phyloP scores from a whole-genome alignment of 1,140 invertebrate species.

The Eciton burchellii region DNA sequence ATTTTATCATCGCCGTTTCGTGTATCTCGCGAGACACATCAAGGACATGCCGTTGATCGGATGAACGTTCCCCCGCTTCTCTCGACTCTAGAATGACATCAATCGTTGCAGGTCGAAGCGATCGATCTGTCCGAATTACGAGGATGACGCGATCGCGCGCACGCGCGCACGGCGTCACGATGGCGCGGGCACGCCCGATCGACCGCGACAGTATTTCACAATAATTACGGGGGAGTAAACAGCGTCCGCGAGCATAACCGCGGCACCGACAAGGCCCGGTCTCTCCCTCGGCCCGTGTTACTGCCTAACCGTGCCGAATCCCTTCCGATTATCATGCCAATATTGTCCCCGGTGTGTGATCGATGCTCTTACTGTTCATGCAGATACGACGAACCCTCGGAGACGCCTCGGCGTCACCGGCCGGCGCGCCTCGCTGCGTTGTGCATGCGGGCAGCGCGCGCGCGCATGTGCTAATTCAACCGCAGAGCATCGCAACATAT shows the following conservation, averaged over 20 bases:
- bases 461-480: conserved; percentile 67
- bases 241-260: conserved; percentile 48
- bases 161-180: background rate
- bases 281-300: conserved; percentile 54
- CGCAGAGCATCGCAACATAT: conserved; percentile 70
- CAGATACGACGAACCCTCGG: conserved; percentile 70
- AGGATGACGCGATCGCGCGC: background rate
- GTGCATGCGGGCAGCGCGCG: background rate
- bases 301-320: conserved; percentile 76
- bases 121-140: background rate
- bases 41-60: background rate
- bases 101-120: background rate
- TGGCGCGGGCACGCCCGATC: conserved; percentile 7
- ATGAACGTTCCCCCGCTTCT: background rate
- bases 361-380: conserved; percentile 75
- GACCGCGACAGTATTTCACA: conserved; percentile 48
- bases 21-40: background rate
- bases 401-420: conserved; percentile 53
- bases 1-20: background rate
- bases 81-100: background rate
- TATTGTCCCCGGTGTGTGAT: conserved; percentile 77
- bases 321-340: conserved; percentile 79
- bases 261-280: conserved; percentile 45
- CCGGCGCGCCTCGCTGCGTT: conserved; percentile 28
- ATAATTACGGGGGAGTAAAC: conserved; percentile 60